phyloP scores from a whole-genome alignment of 2,888 invertebrate species.

The Drosophila nr. perissopoda region DNA sequence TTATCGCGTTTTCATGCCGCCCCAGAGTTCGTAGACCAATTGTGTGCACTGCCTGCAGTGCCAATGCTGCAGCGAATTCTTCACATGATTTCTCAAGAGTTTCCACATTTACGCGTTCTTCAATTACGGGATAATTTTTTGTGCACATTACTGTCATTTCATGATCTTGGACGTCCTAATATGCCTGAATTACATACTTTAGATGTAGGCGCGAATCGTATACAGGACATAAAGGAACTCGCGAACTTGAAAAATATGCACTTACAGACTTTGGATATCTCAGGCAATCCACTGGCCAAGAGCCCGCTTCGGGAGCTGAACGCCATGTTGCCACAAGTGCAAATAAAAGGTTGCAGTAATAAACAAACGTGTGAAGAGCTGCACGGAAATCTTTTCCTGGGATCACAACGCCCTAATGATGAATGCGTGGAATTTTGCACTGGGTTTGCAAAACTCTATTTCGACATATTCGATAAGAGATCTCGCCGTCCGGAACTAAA shows the following conservation, averaged over 20 bases:
- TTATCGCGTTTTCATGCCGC: slow-evolving; percentile 1
- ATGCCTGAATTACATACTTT: background rate
- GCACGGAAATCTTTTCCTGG: background rate
- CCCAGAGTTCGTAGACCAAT: background rate
- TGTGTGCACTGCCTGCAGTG: background rate
- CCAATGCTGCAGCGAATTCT: background rate
- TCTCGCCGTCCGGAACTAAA: background rate
- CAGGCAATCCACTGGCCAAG: background rate
- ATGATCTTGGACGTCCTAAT: background rate
- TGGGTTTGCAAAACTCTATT: background rate
- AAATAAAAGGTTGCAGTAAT: slow-evolving; percentile 1
- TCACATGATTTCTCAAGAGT: background rate
- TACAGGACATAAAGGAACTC: background rate
- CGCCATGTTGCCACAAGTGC: background rate
- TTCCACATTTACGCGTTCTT: background rate
- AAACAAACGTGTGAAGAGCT: background rate
- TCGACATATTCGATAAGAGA: background rate
- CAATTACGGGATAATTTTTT: background rate
- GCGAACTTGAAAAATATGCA: background rate
- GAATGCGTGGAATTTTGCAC: background rate
- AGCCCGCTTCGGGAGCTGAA: background rate
- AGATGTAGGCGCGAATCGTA: background rate
- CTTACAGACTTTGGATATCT: background rate
- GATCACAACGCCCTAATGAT: background rate
- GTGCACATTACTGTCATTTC: background rate